Conservation (phyloP, 2,113 vertebrate genomes). For the Neotoma lepida region DNA sequence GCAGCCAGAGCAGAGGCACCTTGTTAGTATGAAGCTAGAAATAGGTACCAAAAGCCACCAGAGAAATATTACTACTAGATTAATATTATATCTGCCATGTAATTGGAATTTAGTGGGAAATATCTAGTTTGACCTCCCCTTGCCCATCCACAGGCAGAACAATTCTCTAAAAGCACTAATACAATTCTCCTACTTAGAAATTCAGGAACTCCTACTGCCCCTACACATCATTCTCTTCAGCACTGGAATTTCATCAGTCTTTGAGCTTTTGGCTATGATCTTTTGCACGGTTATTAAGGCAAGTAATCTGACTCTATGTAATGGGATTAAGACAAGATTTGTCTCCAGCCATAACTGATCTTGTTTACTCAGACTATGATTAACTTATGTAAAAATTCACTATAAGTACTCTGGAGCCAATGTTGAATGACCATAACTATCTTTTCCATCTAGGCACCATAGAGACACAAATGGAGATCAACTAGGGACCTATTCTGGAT, state of each 20-base stretch:
- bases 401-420: neutral
- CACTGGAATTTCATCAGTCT: conserved; percentile 47
- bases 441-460: neutral
- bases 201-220: neutral
- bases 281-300: conserved; percentile 3
- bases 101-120: conserved; percentile 44
- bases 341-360: neutral
- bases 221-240: neutral
- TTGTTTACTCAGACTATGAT: conserved; percentile 33
- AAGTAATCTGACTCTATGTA: neutral
- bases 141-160: conserved; percentile 15
- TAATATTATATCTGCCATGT: neutral
- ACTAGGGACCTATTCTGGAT: neutral
- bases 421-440: neutral
- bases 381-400: neutral
- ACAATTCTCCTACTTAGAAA: neutral
- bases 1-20: neutral
- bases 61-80: neutral
- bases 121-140: neutral
- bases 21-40: neutral
- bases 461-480: neutral
- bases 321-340: conserved; percentile 16
- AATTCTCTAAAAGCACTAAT: conserved; percentile 4
- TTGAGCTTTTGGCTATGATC: neutral
- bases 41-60: neutral